Evolutionary conservation across 1,140 invertebrate genomes (phyloP), one percentile per base, ranked within the genome.

Genomic region (Lutraria rhynchaena): DNA sequence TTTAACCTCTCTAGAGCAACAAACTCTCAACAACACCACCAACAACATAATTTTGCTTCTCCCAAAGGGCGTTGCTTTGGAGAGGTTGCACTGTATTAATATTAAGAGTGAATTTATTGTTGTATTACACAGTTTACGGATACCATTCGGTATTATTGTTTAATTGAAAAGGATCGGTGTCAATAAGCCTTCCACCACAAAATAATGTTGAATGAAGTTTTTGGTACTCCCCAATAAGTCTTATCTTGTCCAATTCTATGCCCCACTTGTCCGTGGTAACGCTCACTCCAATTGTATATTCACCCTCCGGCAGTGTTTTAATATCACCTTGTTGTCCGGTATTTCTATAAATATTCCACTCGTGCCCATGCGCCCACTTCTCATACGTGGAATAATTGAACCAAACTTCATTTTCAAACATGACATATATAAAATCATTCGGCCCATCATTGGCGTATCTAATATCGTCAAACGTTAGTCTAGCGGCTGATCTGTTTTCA

Each of bases 401-500:
- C 76, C 76, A 80, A 27, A 29, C 27, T 44, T 69, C 63, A 5
- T 41, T 41, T 24, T 80, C 65, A 60, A 80, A 70, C 1, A 65
- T 69, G 3, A 80, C 53, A 57, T 46, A 80, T 0, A 80, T 80
- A 24, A 63, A 31, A 27, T 80, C 76, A 24, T 80, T 57, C 9
- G 76, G 76, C 19, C 76, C 76, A 49, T 80, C 76, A 46, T 80
- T 80, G 17, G 76, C 63, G 24, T 80, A 80, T 24, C 76, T 49
- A 37, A 80, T 80, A 60, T 80, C 76, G 60, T 80, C 76, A 19
- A 80, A 35, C 7, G 24, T 41, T 7, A 80, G 13, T 7, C 11
- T 58, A n/a, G 67, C 76, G 11, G 29, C 35, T 4, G 69, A 24
- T 41, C 33, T 11, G 5, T 41, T 65, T 37, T 60, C 65, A 35